These are phyloP conservation scores for Gorsachius magnificus DNA, from an alignment of 2,797 vertebrate genomes.

Conservation along the genomic window DNA sequence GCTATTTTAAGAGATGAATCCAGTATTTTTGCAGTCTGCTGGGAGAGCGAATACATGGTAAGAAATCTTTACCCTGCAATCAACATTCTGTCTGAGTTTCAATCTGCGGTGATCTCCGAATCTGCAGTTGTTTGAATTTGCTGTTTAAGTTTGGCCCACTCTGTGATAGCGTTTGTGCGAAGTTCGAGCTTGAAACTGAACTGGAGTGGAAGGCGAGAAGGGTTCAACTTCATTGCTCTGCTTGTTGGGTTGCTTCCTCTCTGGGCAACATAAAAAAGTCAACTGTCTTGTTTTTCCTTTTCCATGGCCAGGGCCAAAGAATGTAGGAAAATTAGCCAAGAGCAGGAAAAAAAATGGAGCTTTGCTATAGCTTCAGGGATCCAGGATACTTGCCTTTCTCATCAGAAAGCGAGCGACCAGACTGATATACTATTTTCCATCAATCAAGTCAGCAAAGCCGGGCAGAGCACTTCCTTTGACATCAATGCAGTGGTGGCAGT, in stretches of 20 bases:
- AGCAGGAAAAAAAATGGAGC: not conserved
- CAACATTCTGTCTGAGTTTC: not conserved
- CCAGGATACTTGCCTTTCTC: constrained; percentile 51
- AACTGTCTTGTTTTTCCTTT: constrained; percentile 30
- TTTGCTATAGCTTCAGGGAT: constrained; percentile 17
- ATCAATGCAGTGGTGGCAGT: constrained; percentile 59
- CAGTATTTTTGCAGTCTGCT: not conserved
- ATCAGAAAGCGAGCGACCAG: constrained; percentile 33
- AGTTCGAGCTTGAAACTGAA: not conserved
- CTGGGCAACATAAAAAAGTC: constrained; percentile 19
- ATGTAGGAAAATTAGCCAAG: constrained; percentile 43
- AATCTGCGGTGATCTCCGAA: not conserved
- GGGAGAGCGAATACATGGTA: not conserved
- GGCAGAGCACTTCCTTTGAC: constrained; percentile 64
- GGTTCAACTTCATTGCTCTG: not conserved
- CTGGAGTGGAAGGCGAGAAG: not conserved
- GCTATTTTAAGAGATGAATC: constrained; percentile 31
- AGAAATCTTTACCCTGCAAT: not conserved
- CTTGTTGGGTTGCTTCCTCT: not conserved
- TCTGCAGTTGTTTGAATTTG: not conserved
- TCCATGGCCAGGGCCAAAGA: constrained; percentile 12
- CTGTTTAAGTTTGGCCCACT: not conserved
- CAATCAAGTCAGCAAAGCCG: constrained; percentile 67
- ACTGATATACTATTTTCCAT: constrained; percentile 64
- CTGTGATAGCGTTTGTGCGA: not conserved